Base-by-base conservation (phyloP, 2,113 vertebrate species). In the Anser brachyrhynchus region DNA sequence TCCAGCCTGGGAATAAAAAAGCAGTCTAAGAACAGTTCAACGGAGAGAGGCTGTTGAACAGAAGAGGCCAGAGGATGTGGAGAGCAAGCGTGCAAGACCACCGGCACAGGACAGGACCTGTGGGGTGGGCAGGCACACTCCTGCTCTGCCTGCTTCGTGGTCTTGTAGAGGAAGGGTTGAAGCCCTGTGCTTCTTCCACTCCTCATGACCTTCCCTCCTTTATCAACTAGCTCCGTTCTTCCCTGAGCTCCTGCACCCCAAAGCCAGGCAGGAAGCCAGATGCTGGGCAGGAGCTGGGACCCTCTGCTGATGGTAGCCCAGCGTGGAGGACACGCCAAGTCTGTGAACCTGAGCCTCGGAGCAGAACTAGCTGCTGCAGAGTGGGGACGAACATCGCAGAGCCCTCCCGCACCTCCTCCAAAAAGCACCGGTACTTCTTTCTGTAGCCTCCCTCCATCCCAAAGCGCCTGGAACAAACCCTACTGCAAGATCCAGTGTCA, bases 1-100 rank as follows among this genome's bases (percentile, higher is more conserved):
- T 90, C 58, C 93, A 91, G 51, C 11, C 58, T 66, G 39, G 78
- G 71, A 95, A 87, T 59, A 17, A 65, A 77, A 43, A 23, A 31
- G 4, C 26, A 74, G 28, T 25, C 35, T 73, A 74, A 72, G 72
- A 73, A 62, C 2, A 83, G 52, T 55, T 74, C 61, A 64, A 29
- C 9, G 13, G 55, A 69, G 65, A 87, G 33, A 43, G 33, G 28
- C 0, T 55, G 28, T 46, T 2, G 10, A 87, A 64, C 31, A 89
- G 29, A 58, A 6, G 8, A 80, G 76, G 81, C 84, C 69, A 89
- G 73, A 39, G 35, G 35, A 73, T 55, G 43, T 35, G 69, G 46
- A 58, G 23, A 87, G n/a, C 20, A 64, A 23, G 70, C 26, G 13
- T 0, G 4, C 51, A 87, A n/a, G n/a, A 41, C n/a, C 78, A 72